Base-by-base conservation (phyloP, 2,797 vertebrate genomes). In the Tragelaphus oryx region DNA sequence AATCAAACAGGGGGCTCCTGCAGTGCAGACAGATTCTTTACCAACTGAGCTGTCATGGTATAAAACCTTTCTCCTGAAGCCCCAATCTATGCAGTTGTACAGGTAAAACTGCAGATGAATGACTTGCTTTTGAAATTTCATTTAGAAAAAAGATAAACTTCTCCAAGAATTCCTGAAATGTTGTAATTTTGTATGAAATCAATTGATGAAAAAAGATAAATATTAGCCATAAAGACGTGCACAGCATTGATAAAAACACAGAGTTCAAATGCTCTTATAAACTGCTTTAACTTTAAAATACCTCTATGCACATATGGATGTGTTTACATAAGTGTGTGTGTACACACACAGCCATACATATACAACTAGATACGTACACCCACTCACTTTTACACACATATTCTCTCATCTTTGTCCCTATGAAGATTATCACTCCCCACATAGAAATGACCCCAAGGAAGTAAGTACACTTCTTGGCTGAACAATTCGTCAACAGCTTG, bases 401-500 rank as follows among this genome's bases (percentile, higher is more conserved):
- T 2, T 11, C 59, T 84, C 59, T 97, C 52, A 95, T 85, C 93
- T 94, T 92, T 60, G 83, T 89, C 55, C 37, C 85, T 95, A 92
- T 87, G 94, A 95, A 97, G 94, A 98, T 98, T 93, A 97, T 93
- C 94, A 97, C 95, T 94, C 93, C 79, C 93, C 97, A 96, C 96
- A 97, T 93, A 98, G 89, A 98, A 95, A 98, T 98, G 98, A 99
- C 98, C 98, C 97, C 96, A 98, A 98, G 98, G 98, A 98, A 98
- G 96, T 97, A 98, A 98, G 97, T 97, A 97, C 91, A 98, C 97
- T 98, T 98, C 98, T 98, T 97, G 98, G 98, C 98, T 98, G 98
- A 98, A 98, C 98, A 98, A 98, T 98, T 98, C 98, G 98, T 99
- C 98, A 98, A 98, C 98, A 98, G 98, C 98, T 98, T 98, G 98